Percentiles rank a stretch among this genome's conserved stretches.
Conservation (phyloP, 2,113 vertebrate genomes). For the Eolophus roseicapilla region DNA sequence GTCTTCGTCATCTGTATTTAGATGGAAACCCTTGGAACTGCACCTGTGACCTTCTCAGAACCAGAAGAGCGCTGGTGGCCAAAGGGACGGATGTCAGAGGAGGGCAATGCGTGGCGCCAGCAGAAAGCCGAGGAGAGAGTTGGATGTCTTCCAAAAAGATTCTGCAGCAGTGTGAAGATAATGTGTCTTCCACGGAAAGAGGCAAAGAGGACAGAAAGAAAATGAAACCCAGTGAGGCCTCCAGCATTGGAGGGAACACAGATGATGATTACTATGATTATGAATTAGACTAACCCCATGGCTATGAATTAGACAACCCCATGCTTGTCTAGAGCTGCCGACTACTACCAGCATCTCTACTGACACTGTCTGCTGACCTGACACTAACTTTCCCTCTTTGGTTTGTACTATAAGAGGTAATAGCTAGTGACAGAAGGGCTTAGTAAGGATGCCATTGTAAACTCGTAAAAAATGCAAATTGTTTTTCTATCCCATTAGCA, state of each 20-base stretch:
- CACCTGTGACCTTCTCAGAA: conserved; percentile 78
- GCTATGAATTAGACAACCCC: background rate
- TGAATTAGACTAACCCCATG: conserved; percentile 69
- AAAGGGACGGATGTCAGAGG: conserved; percentile 77
- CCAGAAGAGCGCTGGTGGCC: conserved; percentile 68
- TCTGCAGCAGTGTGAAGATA: conserved; percentile 72
- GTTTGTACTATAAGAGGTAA: background rate
- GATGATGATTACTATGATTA: conserved; percentile 82
- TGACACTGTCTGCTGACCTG: background rate
- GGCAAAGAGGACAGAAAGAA: conserved; percentile 67
- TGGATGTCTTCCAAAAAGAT: conserved; percentile 81
- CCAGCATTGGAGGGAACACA: conserved; percentile 1
- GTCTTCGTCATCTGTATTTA: conserved; percentile 77
- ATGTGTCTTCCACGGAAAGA: conserved; percentile 27
- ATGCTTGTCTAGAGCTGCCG: background rate
- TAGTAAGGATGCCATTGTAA: background rate
- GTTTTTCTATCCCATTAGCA: background rate
- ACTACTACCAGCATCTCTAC: background rate
- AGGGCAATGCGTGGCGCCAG: conserved; percentile 74
- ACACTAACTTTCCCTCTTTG: background rate
- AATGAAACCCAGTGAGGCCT: conserved; percentile 30
- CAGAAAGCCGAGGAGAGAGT: conserved; percentile 71
- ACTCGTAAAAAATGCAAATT: background rate
- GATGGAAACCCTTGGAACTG: conserved; percentile 86
- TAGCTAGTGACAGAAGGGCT: background rate